Base-by-base conservation (phyloP, 2,888 invertebrate genomes). In the Carabus problematicus region DNA sequence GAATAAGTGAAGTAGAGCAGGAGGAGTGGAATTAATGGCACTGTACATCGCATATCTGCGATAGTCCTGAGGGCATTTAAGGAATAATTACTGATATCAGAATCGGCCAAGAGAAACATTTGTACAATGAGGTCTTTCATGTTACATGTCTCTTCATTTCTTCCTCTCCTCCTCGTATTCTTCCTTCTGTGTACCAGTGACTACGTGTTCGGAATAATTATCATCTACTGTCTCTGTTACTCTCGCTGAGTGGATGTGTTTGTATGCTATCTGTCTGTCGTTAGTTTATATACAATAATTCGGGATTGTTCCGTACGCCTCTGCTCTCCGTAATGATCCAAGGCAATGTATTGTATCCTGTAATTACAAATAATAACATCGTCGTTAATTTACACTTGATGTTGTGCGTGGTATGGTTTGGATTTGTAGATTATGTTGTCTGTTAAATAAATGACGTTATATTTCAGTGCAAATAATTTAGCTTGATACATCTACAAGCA, bases 221-320 rank as follows among this genome's bases (percentile, higher is more conserved):
- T 47, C 45, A n/a, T 47, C 49, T 45, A 4, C 41, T 16, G n/a
- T 60, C 43, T 54, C 12, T 39, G 45, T 12, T n/a, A 45, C 45
- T 11, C 11, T 3, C 45, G 1, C 45, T 45, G 12, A 45, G 12
- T 12, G n/a, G 2, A 45, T 29, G 7, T 12, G 7, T n/a, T 3
- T 11, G 7, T n/a, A 12, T n/a, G 45, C 2, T 29, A 14, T 18
- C 42, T 41, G 45, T 12, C 43, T 52, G 64, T 55, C 55, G 56
- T 64, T 56, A 64, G 64, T 45, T 64, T 54, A 63, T 54, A 42
- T 54, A 45, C 12, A 55, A 55, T 43, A 64, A 64, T 64, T 64
- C 56, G 55, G 64, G 64, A 64, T 64, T 64, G 64, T 55, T 64
- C 56, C 12, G 12, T 56, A 55, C 64, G 64, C 64, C 56, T 64